Conservation (phyloP, 2,888 invertebrate species). For the Apocheima hispidaria region DNA sequence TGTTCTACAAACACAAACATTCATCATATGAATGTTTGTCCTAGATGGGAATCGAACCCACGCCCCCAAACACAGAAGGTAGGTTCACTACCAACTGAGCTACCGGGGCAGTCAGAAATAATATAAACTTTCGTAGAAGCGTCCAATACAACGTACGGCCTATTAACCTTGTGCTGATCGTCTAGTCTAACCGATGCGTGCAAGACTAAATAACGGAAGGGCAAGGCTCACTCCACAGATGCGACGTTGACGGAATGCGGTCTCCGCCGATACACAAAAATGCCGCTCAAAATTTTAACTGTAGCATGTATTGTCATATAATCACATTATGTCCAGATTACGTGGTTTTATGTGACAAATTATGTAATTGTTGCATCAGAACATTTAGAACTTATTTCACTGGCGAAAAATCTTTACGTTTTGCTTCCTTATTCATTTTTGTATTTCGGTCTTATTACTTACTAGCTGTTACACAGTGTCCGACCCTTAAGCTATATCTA, state of each 20-base stretch:
- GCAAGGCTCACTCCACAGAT: slow-evolving; percentile 50
- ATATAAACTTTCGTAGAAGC: slow-evolving; percentile 35
- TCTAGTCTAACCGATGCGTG: slow-evolving; percentile 49
- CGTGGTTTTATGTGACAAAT: slow-evolving; percentile 38
- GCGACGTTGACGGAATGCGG: slow-evolving; percentile 61
- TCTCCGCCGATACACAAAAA: slow-evolving; percentile 54
- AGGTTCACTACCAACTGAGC: too few species aligned
- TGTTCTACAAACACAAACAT: too few species aligned
- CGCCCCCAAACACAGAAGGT: too few species aligned
- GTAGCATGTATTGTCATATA: slow-evolving; percentile 24
- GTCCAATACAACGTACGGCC: slow-evolving; percentile 33
- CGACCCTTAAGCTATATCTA: not conserved
- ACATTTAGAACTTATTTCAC: slow-evolving; percentile 7
- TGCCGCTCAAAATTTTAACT: slow-evolving; percentile 40
- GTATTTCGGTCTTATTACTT: not conserved
- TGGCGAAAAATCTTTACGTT: not conserved
- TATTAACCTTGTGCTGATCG: slow-evolving; percentile 50
- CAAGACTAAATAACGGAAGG: slow-evolving; percentile 56
- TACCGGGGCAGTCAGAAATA: too few species aligned
- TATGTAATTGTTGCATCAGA: slow-evolving; percentile 25
- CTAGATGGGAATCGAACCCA: too few species aligned
- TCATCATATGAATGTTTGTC: too few species aligned
- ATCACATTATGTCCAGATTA: slow-evolving; percentile 39
- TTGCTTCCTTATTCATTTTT: slow-evolving; percentile 3
- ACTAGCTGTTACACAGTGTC: not conserved